Conservation (phyloP, 2,888 invertebrate species). For the Hirudinaria manillensis region DNA sequence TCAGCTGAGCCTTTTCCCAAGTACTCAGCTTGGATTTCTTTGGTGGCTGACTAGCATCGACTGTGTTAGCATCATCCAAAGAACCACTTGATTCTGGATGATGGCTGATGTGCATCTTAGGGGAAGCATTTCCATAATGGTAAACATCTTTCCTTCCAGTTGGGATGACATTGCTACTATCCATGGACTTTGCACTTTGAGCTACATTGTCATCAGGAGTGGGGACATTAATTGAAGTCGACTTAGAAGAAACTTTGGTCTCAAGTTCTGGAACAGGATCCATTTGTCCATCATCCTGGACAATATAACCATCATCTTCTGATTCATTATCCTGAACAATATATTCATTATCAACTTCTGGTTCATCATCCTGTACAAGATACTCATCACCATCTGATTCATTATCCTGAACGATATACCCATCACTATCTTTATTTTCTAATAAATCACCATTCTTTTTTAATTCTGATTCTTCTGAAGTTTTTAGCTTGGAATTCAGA, state of each 20-base stretch:
- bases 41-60: not conserved
- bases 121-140: not conserved
- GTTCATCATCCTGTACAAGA: not conserved
- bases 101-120: not conserved
- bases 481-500: too few species aligned
- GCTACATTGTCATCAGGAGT: not conserved
- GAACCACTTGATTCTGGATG: not conserved
- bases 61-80: not conserved
- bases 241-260: too few species aligned
- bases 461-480: not conserved
- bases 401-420: conserved; percentile 9
- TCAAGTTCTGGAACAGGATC: not conserved
- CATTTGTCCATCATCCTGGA: not conserved
- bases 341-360: conserved; percentile 14
- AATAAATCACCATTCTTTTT: conserved; percentile 7
- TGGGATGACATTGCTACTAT: conserved; percentile 8
- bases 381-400: conserved; percentile 14
- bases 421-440: not conserved
- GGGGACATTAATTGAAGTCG: too few species aligned
- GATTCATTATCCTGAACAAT: not conserved
- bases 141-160: not conserved
- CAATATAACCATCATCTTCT: conserved; percentile 13
- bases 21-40: conserved; percentile 18
- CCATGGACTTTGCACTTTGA: not conserved
- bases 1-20: conserved; percentile 23